phyloP scores from a whole-genome alignment of 35 echinoderm and acorn worm species.

The Apostichopus parvimensis region DNA sequence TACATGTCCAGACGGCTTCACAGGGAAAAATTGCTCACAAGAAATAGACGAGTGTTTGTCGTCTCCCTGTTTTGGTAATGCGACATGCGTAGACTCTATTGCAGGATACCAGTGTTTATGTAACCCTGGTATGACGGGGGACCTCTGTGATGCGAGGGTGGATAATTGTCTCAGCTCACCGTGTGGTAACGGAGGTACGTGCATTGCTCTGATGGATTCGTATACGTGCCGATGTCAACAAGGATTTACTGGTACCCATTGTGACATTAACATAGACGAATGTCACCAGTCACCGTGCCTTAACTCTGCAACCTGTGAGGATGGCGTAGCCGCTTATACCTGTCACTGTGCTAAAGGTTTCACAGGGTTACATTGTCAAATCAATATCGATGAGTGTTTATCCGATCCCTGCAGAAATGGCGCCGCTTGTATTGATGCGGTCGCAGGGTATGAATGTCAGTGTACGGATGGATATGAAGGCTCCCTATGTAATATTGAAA shows the following conservation, averaged over 20 bases:
- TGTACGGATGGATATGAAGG: constrained; percentile 68
- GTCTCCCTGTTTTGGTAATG: constrained; percentile 53
- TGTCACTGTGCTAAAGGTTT: constrained; percentile 62
- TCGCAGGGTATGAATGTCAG: constrained; percentile 57
- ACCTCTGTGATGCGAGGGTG: constrained; percentile 48
- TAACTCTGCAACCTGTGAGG: constrained; percentile 58
- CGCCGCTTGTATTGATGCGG: constrained; percentile 58
- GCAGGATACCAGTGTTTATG: constrained; percentile 69
- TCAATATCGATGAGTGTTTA: constrained; percentile 64
- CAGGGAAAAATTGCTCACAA: constrained; percentile 50
- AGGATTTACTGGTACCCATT: constrained; percentile 59
- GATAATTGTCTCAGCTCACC: constrained; percentile 59
- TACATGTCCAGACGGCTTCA: constrained; percentile 41
- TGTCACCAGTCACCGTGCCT: constrained; percentile 72
- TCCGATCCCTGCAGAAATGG: constrained; percentile 70
- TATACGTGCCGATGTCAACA: constrained; percentile 48
- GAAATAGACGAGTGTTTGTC: constrained; percentile 74
- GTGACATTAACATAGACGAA: constrained; percentile 69
- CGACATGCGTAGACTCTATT: constrained; percentile 57
- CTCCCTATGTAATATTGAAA: constrained; percentile 51
- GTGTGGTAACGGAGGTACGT: constrained; percentile 56
- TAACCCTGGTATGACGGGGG: constrained; percentile 58
- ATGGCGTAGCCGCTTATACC: constrained; percentile 49
- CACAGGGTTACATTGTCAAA: constrained; percentile 54
- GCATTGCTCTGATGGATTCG: constrained; percentile 26